Percentiles rank a stretch among this genome's conserved stretches.
phyloP scores from a whole-genome alignment of 2,888 invertebrate genomes.

The Philaethria dido region DNA sequence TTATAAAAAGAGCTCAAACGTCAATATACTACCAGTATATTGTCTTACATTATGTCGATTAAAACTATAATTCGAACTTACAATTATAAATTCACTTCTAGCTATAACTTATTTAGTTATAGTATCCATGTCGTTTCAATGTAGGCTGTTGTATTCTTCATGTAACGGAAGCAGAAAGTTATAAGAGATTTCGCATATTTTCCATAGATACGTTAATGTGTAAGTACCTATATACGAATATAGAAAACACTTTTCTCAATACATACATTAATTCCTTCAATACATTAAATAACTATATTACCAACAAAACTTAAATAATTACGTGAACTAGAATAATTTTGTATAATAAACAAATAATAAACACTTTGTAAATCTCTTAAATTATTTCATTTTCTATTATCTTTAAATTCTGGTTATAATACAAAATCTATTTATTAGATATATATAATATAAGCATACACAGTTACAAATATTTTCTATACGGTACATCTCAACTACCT shows the following conservation, averaged over 20 bases:
- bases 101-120: conserved; percentile 2
- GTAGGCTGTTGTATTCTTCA: conserved; percentile 58
- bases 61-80: neutral
- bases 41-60: neutral
- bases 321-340: no score
- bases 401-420: no score
- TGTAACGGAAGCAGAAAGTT: conserved; percentile 58
- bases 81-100: conserved; percentile 4
- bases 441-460: neutral
- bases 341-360: no score
- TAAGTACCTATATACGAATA: neutral
- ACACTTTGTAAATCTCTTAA: no score
- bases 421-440: no score
- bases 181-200: conserved; percentile 64
- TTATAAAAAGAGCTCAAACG: no score
- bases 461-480: neutral
- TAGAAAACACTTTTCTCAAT: no score
- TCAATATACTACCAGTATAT: no score
- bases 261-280: no score
- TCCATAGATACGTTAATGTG: neutral
- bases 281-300: no score
- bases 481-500: neutral
- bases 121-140: conserved; percentile 15
- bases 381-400: no score
- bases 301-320: no score